phyloP scores from a whole-genome alignment of 2,888 invertebrate genomes.

The Stenolophus ochropezus region DNA sequence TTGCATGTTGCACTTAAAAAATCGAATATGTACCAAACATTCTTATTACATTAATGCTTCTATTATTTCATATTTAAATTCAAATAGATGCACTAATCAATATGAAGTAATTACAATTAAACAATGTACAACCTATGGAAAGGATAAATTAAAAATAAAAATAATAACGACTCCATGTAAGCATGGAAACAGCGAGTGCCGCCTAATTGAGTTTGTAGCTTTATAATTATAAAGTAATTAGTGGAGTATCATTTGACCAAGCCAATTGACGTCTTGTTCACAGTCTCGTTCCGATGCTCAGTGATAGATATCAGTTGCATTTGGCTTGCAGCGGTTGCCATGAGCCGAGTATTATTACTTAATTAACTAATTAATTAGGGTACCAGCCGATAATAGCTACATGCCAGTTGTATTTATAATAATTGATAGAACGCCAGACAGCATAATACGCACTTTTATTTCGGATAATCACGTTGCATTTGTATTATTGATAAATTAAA shows the following conservation, averaged over 20 bases:
- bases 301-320: slow-evolving; percentile 30
- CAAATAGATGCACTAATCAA: no score
- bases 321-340: neutral
- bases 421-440: neutral
- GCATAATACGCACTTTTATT: neutral
- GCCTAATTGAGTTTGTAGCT: slow-evolving; percentile 5
- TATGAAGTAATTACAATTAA: no score
- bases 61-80: no score
- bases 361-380: slow-evolving; percentile 25
- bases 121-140: neutral
- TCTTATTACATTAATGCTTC: no score
- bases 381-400: neutral
- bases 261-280: slow-evolving; percentile 20
- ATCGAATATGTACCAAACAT: no score
- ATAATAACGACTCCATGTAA: neutral
- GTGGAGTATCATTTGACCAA: slow-evolving; percentile 25
- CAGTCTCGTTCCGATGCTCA: neutral
- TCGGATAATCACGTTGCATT: neutral
- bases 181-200: neutral
- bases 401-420: neutral
- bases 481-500: neutral
- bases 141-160: neutral
- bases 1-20: no score
- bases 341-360: slow-evolving; percentile 20
- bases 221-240: slow-evolving; percentile 32